phyloP scores from a whole-genome alignment of 2,113 vertebrate species.

The Crotalus helleri region DNA sequence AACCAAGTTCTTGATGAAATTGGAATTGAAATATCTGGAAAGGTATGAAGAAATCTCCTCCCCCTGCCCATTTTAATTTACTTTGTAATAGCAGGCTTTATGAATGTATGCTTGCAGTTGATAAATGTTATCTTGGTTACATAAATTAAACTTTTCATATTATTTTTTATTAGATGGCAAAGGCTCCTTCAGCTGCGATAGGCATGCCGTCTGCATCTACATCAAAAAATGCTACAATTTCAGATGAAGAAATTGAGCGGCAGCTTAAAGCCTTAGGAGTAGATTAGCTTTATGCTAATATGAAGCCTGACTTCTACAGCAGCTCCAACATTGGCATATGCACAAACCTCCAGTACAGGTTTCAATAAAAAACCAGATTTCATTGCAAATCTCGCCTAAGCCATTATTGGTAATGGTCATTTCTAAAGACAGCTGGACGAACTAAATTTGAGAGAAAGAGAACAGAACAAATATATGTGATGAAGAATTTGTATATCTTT shows the following conservation, averaged over 20 bases:
- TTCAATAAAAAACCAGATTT: constrained; percentile 51
- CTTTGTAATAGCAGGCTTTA: not conserved
- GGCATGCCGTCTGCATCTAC: constrained; percentile 80
- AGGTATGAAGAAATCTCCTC: constrained; percentile 69
- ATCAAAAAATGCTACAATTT: constrained; percentile 80
- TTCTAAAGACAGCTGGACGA: constrained; percentile 3
- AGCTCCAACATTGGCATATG: constrained; percentile 42
- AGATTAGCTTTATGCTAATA: constrained; percentile 71
- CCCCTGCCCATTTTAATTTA: not conserved
- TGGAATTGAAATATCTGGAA: constrained; percentile 95
- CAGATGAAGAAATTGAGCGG: constrained; percentile 95
- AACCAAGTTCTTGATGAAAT: constrained; percentile 98
- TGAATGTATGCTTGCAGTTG: not conserved
- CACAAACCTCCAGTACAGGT: constrained; percentile 56
- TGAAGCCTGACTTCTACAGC: constrained; percentile 35
- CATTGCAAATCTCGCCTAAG: constrained; percentile 55
- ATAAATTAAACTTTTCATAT: constrained; percentile 4
- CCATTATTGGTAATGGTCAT: constrained; percentile 15
- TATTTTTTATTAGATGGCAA: constrained; percentile 83
- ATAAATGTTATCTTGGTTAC: not conserved
- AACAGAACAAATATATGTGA: not conserved
- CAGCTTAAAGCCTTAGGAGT: constrained; percentile 94
- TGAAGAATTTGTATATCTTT: constrained; percentile 15
- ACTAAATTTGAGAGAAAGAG: not conserved
- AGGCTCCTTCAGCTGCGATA: constrained; percentile 87